Base-by-base conservation (phyloP, 2,797 vertebrate genomes). In the Phrynocephalus vlangalii region DNA sequence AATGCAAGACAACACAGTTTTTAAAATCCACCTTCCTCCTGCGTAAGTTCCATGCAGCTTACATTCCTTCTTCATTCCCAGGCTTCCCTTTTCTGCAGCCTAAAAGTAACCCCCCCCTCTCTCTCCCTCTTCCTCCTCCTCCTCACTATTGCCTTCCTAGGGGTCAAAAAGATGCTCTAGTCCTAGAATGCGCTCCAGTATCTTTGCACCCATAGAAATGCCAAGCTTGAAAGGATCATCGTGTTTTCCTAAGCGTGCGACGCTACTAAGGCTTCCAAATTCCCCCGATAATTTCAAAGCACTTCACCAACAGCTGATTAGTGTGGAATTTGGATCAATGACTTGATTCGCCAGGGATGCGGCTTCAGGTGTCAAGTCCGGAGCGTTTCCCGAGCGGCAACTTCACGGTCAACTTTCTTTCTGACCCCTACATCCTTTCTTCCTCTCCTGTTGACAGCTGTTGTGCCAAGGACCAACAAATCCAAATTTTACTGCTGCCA, bases 401-500 rank as follows among this genome's bases (percentile, higher is more conserved):
- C 24, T 67, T 13, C 60, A 6, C 20, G 2, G 11, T 16, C 86
- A 33, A 67, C 82, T 82, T 44, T 83, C 44, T 67, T 4, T 66
- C 48, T 72, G 77, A 56, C 63, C 88, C 11, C 38, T 44, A 60
- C 88, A 63, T 70, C 89, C 88, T 15, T 80, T 24, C 13, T 20
- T 13, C 0, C 91, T 91, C 38, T 2, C 30, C 26, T 18, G 3
- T 70, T 80, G 5, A 44, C 24, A 5, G 16, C 22, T 18, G 9
- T 82, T 70, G 68, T 89, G 90, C 15, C 89, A 86, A 86, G 89
- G 86, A 88, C 73, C 79, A 87, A 20, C 10, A 63, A 20, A 20
- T 63, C 60, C 60, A 63, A 15, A 20, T 63, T 63, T 63, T 63
- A 63, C 5, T 63, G 60, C 60, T 63, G 20, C 16, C 60, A 63